phyloP scores from a whole-genome alignment of 37 sponge, comb jelly and placozoan species.

The Cliona cf. orientalis region DNA sequence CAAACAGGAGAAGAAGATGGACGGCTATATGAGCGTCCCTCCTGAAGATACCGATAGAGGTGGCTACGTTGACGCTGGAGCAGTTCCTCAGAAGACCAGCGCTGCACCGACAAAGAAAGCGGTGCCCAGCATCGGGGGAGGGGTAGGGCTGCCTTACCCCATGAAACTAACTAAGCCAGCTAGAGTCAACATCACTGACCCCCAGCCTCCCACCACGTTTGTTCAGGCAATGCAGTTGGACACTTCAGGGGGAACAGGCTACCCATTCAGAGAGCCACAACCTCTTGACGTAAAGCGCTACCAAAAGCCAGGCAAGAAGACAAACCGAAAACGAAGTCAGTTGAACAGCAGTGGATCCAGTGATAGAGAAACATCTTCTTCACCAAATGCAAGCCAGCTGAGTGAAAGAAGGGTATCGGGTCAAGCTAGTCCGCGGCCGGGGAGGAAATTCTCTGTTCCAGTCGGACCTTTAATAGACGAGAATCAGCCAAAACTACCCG shows the following conservation, averaged over 20 bases:
- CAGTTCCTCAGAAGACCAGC: background rate
- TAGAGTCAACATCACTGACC: background rate
- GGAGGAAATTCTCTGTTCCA: background rate
- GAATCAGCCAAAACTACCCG: constrained; percentile 1
- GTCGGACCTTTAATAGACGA: background rate
- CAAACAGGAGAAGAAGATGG: background rate
- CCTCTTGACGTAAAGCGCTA: background rate
- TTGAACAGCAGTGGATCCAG: constrained; percentile 1
- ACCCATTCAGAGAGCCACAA: background rate
- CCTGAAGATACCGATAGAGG: background rate
- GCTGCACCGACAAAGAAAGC: constrained; percentile 2
- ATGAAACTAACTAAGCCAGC: constrained; percentile 4
- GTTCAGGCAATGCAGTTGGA: no score
- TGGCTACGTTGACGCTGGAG: no score
- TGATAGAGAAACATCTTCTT: background rate
- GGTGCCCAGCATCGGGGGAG: constrained; percentile 6
- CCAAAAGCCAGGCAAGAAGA: background rate
- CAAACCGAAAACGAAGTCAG: background rate
- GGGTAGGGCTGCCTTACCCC: constrained; percentile 9
- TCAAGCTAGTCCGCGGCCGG: background rate
- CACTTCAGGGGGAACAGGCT: background rate
- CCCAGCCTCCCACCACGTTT: background rate
- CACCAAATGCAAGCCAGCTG: background rate
- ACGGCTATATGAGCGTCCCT: background rate
- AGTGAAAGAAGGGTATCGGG: background rate